Conservation (phyloP, 2,888 invertebrate genomes). For the Drosophila mayaguana region DNA sequence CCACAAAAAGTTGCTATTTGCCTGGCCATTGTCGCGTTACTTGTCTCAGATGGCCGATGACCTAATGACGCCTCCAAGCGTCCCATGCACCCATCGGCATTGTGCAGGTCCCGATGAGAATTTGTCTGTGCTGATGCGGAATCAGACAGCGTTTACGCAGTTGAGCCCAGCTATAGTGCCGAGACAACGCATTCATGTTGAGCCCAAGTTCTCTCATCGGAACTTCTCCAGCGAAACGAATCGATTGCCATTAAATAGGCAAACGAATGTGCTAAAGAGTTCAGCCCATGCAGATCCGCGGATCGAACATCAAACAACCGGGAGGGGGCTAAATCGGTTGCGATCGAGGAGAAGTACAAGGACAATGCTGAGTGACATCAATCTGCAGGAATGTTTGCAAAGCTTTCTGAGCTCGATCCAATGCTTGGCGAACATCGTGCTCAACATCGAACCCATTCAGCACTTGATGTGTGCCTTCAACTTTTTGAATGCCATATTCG, state of each 20-base stretch:
- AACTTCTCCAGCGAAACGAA: neutral
- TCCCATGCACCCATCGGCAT: too few species aligned
- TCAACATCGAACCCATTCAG: neutral
- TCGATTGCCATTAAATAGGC: neutral
- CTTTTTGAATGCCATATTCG: neutral
- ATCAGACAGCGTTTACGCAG: neutral
- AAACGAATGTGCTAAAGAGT: neutral
- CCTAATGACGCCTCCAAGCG: neutral
- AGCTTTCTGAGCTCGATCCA: neutral
- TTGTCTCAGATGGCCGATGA: neutral
- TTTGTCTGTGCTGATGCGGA: neutral
- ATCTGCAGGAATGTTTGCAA: neutral
- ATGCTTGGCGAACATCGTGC: neutral
- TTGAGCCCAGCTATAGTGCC: neutral
- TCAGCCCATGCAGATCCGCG: too few species aligned
- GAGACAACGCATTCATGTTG: neutral
- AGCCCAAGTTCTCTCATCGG: constrained; percentile 1
- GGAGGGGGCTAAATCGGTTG: neutral
- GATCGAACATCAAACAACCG: too few species aligned
- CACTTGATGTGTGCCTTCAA: neutral
- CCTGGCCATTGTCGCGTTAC: neutral
- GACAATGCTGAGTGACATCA: neutral
- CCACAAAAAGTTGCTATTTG: neutral
- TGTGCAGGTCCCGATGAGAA: fast-evolving
- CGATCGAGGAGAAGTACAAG: too few species aligned